phyloP scores from a whole-genome alignment of 2,888 invertebrate genomes.

The Drymonia ruficornis region DNA sequence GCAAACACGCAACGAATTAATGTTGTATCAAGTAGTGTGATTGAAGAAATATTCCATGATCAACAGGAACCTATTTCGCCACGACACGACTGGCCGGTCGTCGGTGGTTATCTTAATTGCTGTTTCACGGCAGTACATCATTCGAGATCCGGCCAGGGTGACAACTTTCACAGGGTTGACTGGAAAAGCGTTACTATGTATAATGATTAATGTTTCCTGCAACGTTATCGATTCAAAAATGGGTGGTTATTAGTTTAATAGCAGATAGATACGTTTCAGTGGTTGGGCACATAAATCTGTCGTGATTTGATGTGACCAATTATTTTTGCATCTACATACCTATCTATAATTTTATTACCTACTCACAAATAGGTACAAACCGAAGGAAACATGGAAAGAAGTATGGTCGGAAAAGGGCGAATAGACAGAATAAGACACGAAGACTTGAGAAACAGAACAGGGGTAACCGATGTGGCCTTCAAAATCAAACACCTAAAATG shows the following conservation, averaged over 20 bases:
- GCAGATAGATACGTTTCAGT: background rate
- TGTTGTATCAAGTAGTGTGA: background rate
- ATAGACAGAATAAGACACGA: no score
- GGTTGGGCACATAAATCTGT: background rate
- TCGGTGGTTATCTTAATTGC: conserved; percentile 57
- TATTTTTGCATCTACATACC: no score
- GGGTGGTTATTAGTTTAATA: background rate
- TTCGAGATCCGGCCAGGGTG: conserved; percentile 7
- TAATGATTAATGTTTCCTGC: conserved; percentile 1
- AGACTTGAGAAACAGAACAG: no score
- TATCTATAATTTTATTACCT: no score
- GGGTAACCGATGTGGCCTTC: no score
- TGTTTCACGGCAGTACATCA: conserved; percentile 50
- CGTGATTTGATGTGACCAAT: no score
- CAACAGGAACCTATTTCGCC: conserved; percentile 25
- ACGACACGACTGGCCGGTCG: conserved; percentile 36
- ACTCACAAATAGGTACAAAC: no score
- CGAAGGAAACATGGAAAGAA: no score
- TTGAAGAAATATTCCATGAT: conserved; percentile 24
- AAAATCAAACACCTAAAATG: no score
- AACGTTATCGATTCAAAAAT: background rate
- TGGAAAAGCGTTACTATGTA: background rate
- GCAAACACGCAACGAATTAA: background rate
- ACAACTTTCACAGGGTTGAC: background rate
- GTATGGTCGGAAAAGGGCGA: no score